phyloP scores from a whole-genome alignment of 2,888 invertebrate species.

The Nymphalis urticae region DNA sequence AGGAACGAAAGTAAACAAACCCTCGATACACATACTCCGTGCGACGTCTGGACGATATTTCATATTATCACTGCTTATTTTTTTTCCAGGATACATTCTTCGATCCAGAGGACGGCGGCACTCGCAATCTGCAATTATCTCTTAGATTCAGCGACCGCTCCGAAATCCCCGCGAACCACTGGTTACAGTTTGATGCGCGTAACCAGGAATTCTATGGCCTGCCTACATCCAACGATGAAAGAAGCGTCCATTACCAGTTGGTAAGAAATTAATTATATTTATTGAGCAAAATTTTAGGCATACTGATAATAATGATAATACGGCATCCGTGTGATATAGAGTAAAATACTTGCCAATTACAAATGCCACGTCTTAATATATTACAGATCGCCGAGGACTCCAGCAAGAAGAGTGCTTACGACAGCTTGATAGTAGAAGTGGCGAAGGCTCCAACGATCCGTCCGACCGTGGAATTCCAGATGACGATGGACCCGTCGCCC shows the following conservation, averaged over 20 bases:
- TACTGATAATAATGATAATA: too few species aligned
- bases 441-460: conserved; percentile 83
- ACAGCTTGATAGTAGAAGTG: conserved; percentile 89
- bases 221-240: conserved; percentile 86
- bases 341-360: too few species aligned
- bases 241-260: conserved; percentile 89
- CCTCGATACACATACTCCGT: not conserved
- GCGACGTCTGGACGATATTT: too few species aligned
- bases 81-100: conserved; percentile 90
- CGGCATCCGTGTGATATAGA: too few species aligned
- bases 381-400: conserved; percentile 86
- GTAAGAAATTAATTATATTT: conserved; percentile 57
- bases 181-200: conserved; percentile 94
- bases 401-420: conserved; percentile 87
- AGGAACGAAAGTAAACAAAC: too few species aligned
- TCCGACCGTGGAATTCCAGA: conserved; percentile 90
- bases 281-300: too few species aligned
- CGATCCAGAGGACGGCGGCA: conserved; percentile 92
- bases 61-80: not conserved
- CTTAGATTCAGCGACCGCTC: conserved; percentile 87
- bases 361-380: too few species aligned
- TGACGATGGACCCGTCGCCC: conserved; percentile 87
- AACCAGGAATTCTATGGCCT: conserved; percentile 95
- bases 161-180: conserved; percentile 85
- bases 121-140: conserved; percentile 86